Base-by-base conservation (phyloP, 2,888 invertebrate genomes). In the Sabatieria punctata region DNA sequence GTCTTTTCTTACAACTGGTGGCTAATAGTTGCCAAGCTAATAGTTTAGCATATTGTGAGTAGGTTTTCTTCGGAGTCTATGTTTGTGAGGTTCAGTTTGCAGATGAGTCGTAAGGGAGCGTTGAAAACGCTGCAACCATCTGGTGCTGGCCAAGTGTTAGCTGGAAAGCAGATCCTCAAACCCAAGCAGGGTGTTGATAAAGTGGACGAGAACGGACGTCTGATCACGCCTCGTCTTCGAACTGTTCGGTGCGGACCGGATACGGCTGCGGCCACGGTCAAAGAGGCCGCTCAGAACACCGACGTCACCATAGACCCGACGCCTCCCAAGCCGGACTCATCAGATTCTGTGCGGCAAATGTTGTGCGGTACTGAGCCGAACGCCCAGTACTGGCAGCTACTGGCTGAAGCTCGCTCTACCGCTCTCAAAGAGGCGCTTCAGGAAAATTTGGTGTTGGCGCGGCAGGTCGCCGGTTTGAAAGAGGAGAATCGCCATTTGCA, bases 371-470 rank as follows among this genome's bases (percentile, higher is more conserved):
- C 18, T 4, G 8, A n/a, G 15, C 43, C 48, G 3, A 18, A 11
- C 18, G 30, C 26, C 18, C 4, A n/a, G 11, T 48, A 48, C 36
- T 46, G 35, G 25, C 6, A 23, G 15, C 19, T 30, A 18, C 21
- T 45, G 25, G 45, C 48, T 13, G 48, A 48, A 25, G 48, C 39
- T 21, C 39, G 48, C 4, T n/a, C 39, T 13, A 22, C 2, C n/a
- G 48, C 41, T 6, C 24, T 48, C n/a, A 39, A 26, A 4, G 41
- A 48, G 30, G 41, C 45, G 19, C 27, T 48, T 22, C 19, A 39
- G 23, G 44, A 45, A 23, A 41, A 46, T 19, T 23, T 46, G 21
- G 2, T 3, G 33, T n/a, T 18, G 30, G n/a, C 15, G n/a, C 46
- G 30, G 25, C n/a, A 46, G 41, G 4, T 46, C 22, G 40, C 41